Evolutionary conservation across 2,888 invertebrate species (phyloP).

Genomic region (Theretra japonica): DNA sequence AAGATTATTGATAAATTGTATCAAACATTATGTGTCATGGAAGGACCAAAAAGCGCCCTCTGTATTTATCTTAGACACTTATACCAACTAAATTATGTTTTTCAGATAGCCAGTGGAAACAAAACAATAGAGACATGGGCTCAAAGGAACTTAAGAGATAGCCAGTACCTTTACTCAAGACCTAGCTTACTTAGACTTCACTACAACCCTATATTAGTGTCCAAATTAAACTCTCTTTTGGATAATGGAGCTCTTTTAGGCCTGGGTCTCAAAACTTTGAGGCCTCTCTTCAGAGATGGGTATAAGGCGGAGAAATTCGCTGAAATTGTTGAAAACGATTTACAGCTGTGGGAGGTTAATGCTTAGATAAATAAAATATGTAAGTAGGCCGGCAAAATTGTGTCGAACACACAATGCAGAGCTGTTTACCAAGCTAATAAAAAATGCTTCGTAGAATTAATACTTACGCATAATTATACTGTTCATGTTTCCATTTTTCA

Average conservation of each 20-base stretch:
- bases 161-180: conserved; percentile 91
- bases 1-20: too few species aligned
- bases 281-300: conserved; percentile 89
- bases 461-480: too few species aligned
- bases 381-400: not conserved
- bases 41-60: too few species aligned
- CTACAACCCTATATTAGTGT: conserved; percentile 88
- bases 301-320: conserved; percentile 89
- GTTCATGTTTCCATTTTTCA: too few species aligned
- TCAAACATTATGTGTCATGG: too few species aligned
- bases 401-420: not conserved
- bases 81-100: conserved; percentile 19
- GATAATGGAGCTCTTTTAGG: conserved; percentile 92
- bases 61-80: too few species aligned
- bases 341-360: conserved; percentile 91
- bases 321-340: conserved; percentile 94
- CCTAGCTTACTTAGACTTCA: conserved; percentile 91
- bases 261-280: conserved; percentile 89
- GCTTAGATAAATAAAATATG: conserved; percentile 47
- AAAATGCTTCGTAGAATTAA: too few species aligned
- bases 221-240: conserved; percentile 88
- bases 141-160: conserved; percentile 86
- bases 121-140: conserved; percentile 91
- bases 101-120: conserved; percentile 89
- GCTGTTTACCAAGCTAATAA: too few species aligned